Base-by-base conservation (phyloP, 2,888 invertebrate species). In the Dione vanillae region DNA sequence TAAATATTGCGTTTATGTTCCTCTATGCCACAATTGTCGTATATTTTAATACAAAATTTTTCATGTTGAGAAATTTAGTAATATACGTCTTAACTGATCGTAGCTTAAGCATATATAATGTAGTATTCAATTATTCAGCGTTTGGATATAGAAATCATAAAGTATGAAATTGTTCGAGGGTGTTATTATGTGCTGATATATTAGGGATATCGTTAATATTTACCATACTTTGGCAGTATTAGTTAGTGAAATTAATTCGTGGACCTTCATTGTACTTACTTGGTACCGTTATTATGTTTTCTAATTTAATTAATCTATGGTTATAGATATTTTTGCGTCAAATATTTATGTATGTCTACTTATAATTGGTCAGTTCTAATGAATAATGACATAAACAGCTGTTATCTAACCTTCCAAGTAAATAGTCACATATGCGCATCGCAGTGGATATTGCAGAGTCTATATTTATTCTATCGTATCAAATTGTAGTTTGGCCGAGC, bases 121-220 rank as follows among this genome's bases (percentile, higher is more conserved):
- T 19, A 56, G 12, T 37, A 56, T 40, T 37, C 11, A 6, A 37
- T 56, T 37, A 37, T 56, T 56, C 12, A 56, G 7, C 1, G 7
- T 16, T 56, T 37, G 16, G 5, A 3, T 27, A 27, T 27, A 27
- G 2, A 27, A 27, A 27, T 27, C 2, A 27, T 27, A 27, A 2
- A 27, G 27, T 27, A 27, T 27, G 27, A 27, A 27, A 27, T 37
- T 40, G 37, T 16, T 51, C 49, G 6, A 51, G 49, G 62, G 52
- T 35, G 37, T 16, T 52, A 51, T 52, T 52, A 41, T 43, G 45
- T 52, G 37, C 14, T 54, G 12, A 62, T 45, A 68, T 62, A 68
- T 68, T 68, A 19, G 37, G n/a, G 61, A n/a, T 37, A 45, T 20
- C 61, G 61, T 52, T 68, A 61, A 68, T 62, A 62, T 68, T 68